These are phyloP conservation scores for Lacerta agilis DNA, from an alignment of 2,797 vertebrate genomes.

Conservation along the genomic window DNA sequence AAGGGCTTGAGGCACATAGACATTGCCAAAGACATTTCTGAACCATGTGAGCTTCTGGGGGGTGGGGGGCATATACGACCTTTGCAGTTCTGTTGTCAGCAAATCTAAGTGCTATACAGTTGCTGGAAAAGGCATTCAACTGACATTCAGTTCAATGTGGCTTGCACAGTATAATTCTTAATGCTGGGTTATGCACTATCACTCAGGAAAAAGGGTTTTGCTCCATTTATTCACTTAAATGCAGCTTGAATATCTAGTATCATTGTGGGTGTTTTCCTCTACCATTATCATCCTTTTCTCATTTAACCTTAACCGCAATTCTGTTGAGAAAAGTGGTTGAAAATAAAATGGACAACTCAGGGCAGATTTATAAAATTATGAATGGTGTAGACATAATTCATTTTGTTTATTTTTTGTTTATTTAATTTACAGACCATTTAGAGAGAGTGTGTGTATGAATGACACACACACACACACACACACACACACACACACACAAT, in stretches of 20 bases:
- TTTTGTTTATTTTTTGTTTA: no score
- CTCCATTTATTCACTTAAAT: not conserved
- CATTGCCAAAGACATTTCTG: not conserved
- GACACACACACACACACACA: no score
- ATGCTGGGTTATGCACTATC: not conserved
- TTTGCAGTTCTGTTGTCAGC: not conserved
- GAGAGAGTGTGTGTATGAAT: no score
- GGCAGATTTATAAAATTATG: not conserved
- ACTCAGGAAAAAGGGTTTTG: not conserved
- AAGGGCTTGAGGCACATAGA: not conserved
- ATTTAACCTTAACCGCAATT: not conserved
- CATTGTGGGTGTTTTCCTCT: not conserved
- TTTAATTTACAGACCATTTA: no score
- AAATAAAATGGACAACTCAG: not conserved
- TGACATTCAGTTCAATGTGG: not conserved
- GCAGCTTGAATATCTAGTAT: not conserved
- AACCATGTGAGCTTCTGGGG: not conserved
- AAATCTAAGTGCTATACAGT: not conserved
- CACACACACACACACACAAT: no score
- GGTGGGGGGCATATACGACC: no score
- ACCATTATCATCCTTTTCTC: not conserved
- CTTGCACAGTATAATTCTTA: not conserved
- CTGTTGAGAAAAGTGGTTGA: constrained; percentile 3
- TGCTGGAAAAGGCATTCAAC: not conserved
- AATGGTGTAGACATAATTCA: not conserved